Percentiles rank a stretch among this genome's conserved stretches.
Evolutionary conservation across 2,888 invertebrate genomes (phyloP).

Genomic region (Macroteleia sp.): DNA sequence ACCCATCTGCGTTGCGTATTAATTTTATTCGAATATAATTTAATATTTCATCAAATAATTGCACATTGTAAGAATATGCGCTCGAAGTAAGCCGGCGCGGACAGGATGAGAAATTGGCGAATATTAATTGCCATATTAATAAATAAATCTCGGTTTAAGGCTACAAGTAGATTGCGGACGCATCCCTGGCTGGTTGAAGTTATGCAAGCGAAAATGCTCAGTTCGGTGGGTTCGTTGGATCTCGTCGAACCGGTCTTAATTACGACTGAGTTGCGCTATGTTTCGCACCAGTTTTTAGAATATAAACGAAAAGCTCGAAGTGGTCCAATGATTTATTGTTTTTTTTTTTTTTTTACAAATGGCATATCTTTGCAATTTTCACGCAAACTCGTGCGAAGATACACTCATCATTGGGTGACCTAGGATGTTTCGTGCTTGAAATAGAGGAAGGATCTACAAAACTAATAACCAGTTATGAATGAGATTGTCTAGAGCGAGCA

Average conservation of each 20-base stretch:
- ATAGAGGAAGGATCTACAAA: background rate
- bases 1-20: background rate
- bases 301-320: constrained; percentile 22
- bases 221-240: constrained; percentile 67
- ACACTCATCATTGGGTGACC: no score
- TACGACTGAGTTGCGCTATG: constrained; percentile 59
- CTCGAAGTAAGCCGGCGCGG: background rate
- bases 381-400: no score
- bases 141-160: constrained; percentile 50
- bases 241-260: constrained; percentile 77
- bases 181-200: constrained; percentile 66
- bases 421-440: no score
- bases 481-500: background rate
- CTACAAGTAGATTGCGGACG: constrained; percentile 46
- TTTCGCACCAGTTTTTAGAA: constrained; percentile 52
- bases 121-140: constrained; percentile 56
- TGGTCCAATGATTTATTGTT: background rate
- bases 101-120: constrained; percentile 36
- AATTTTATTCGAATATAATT: background rate
- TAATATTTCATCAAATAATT: constrained; percentile 19
- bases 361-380: no score
- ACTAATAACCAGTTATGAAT: background rate
- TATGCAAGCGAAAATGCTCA: constrained; percentile 70
- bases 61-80: constrained; percentile 9
- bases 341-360: no score